phyloP scores from a whole-genome alignment of 2,797 vertebrate genomes.

The Lateolabrax maculatus region DNA sequence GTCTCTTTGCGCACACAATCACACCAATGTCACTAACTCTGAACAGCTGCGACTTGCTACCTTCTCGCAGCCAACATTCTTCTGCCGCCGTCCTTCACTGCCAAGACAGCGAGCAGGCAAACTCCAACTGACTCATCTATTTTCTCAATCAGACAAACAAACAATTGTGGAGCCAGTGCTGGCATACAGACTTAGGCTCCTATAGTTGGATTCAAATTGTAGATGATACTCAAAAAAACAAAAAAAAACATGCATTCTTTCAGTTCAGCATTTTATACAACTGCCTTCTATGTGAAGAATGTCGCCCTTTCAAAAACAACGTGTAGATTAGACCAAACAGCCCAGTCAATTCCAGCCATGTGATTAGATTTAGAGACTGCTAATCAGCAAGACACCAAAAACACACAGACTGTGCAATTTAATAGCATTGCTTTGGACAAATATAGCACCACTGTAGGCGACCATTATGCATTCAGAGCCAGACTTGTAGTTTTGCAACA shows the following conservation, averaged over 20 bases:
- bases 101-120: constrained; percentile 70
- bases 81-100: constrained; percentile 60
- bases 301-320: constrained; percentile 44
- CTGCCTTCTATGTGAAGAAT: constrained; percentile 35
- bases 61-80: constrained; percentile 74
- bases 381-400: constrained; percentile 64
- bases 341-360: constrained; percentile 56
- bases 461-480: constrained; percentile 42
- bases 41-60: constrained; percentile 71
- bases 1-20: constrained; percentile 57
- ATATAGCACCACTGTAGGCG: constrained; percentile 34
- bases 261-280: constrained; percentile 49
- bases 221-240: constrained; percentile 14
- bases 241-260: constrained; percentile 35
- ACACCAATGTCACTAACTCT: constrained; percentile 67
- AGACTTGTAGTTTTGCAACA: constrained; percentile 20
- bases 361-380: constrained; percentile 66
- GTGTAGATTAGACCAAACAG: constrained; percentile 47
- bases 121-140: constrained; percentile 72
- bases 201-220: constrained; percentile 35
- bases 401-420: constrained; percentile 37
- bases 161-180: constrained; percentile 49
- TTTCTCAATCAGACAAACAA: constrained; percentile 68
- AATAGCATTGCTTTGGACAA: constrained; percentile 26
- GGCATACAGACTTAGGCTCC: constrained; percentile 10